Evolutionary conservation across 2,113 vertebrate genomes (phyloP), one percentile per base, ranked within the genome.

Genomic region (Xenopus borealis): DNA sequence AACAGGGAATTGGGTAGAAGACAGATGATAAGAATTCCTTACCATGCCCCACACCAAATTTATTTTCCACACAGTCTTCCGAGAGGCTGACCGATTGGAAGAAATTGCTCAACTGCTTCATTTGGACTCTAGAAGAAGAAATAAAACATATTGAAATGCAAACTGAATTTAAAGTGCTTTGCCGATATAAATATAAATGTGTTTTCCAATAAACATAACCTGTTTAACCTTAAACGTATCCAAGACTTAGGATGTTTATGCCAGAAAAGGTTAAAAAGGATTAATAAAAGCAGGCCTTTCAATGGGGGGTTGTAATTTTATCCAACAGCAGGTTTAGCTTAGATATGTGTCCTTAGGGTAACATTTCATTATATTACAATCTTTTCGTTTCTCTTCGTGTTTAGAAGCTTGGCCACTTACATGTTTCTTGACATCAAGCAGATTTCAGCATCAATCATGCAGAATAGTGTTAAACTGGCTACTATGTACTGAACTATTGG

Each of bases 51-150:
- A 93, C 85, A 85, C 98, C 89, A 86, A 87, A 91, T 40, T 91
- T 89, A 87, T 94, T 98, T 92, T 92, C 94, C n/a, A 85, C 95
- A 98, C 73, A 93, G 87, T 58, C 93, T 92, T 80, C 95, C 92
- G 79, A 99, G 85, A 72, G 98, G 82, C 78, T 97, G 95, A 73
- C 92, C 95, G 55, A 98, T 82, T 80, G 90, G 83, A 46, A 95
- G 95, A 72, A 95, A 89, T 71, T 62, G 87, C 85, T 88, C 88
- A 81, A 96, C 79, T 69, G 87, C 80, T 76, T 81, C 85, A 78
- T 81, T 46, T 72, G 91, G 90, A 81, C 86, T 84, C 95, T 97
- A 72, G 71, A 27, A 27, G 23, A 81, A 74, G 75, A 80, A 72
- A 71, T 23, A 62, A 40, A 40, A 40, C 2, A 40, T 40, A 65